Evolutionary conservation across 2,113 vertebrate genomes (phyloP).

Genomic region (Lepus americanus): DNA sequence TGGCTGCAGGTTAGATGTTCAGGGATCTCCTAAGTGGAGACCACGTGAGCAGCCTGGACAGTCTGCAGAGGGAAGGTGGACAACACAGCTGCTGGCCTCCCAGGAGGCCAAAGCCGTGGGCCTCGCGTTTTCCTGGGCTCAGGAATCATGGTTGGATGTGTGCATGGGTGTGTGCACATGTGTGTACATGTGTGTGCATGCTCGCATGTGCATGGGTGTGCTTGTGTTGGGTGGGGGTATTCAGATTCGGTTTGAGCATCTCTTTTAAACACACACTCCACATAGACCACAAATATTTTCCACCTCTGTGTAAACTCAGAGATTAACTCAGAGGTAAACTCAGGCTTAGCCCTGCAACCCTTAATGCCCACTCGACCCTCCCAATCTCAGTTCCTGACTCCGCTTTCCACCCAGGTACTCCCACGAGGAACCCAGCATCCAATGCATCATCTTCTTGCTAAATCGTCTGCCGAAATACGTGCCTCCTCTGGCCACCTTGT

Average conservation of each 20-base stretch:
- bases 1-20: not conserved
- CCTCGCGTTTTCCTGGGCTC: not conserved
- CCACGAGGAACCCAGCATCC: not conserved
- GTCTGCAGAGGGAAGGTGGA: not conserved
- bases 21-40: not conserved
- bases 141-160: not conserved
- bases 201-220: no score
- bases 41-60: not conserved
- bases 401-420: not conserved
- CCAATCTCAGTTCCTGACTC: not conserved
- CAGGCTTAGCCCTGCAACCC: not conserved
- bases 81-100: not conserved
- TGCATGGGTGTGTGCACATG: no score
- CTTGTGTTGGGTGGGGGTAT: no score
- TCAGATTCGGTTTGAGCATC: not conserved
- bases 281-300: not conserved
- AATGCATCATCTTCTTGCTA: not conserved
- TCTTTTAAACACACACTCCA: not conserved
- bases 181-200: no score
- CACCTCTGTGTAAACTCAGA: not conserved
- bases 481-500: no score
- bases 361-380: not conserved
- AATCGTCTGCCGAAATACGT: not conserved
- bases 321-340: not conserved
- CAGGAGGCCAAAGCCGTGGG: not conserved